Evolutionary conservation across 2,797 vertebrate species (phyloP).

Genomic region (Pampus argenteus): DNA sequence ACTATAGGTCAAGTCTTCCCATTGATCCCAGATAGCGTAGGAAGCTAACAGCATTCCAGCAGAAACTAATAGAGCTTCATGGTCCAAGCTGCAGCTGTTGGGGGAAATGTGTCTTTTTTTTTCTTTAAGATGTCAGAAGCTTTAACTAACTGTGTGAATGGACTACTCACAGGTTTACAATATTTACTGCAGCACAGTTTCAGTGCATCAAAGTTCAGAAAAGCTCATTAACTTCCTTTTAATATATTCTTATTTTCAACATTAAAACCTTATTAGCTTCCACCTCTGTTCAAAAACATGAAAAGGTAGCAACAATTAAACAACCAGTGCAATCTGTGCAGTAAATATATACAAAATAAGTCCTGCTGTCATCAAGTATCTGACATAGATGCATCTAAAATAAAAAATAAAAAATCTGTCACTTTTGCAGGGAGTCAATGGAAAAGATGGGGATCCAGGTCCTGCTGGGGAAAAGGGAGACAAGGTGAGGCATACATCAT

Average conservation of each 20-base stretch:
- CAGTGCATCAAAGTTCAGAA: not conserved
- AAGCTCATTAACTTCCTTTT: conserved; percentile 7
- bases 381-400: not conserved
- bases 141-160: conserved; percentile 67
- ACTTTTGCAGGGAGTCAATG: conserved; percentile 87
- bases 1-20: not conserved
- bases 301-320: not conserved
- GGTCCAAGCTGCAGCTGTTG: conserved; percentile 59
- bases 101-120: conserved; percentile 83
- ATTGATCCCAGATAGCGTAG: not conserved
- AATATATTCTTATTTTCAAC: not conserved
- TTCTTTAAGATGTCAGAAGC: conserved; percentile 23
- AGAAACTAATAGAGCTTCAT: conserved; percentile 35
- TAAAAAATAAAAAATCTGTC: not conserved
- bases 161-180: conserved; percentile 18
- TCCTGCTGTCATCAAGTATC: not conserved
- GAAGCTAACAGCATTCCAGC: conserved; percentile 13
- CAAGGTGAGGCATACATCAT: conserved; percentile 81
- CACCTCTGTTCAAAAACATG: not conserved
- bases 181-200: conserved; percentile 4
- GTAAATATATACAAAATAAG: not conserved
- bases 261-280: not conserved
- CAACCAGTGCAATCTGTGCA: not conserved
- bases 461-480: conserved; percentile 87
- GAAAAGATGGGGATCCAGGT: conserved; percentile 86